phyloP scores from a whole-genome alignment of 2,797 vertebrate species.

The Pseudochirops corinnae region DNA sequence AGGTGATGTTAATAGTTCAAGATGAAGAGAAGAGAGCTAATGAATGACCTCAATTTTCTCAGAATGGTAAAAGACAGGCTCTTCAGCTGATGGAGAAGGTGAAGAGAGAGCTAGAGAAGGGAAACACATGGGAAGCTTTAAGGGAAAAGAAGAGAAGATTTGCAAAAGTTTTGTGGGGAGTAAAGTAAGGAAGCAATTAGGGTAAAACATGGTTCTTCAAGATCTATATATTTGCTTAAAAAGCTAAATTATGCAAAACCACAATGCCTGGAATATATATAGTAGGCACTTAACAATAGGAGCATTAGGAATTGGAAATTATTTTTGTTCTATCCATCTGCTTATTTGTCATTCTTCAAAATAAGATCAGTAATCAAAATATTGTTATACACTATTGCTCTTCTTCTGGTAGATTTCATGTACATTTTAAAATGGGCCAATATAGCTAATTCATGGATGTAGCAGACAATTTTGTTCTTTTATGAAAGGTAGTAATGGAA shows the following conservation, averaged over 20 bases:
- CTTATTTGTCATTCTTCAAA: not conserved
- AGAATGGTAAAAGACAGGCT: not conserved
- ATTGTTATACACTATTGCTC: accelerated
- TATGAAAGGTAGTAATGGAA: accelerated
- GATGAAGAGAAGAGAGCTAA: not conserved
- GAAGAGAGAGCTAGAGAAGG: not conserved
- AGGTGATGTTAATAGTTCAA: not conserved
- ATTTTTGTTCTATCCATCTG: accelerated
- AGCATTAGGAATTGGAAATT: not conserved
- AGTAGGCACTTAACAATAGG: not conserved
- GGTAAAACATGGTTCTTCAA: not conserved
- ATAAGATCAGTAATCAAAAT: not conserved
- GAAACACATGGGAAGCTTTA: not conserved
- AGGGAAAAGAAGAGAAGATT: not conserved
- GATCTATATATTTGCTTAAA: not conserved
- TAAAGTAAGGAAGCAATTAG: not conserved
- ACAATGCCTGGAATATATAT: not conserved
- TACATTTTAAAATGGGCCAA: not conserved
- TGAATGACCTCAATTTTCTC: not conserved
- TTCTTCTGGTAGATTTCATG: not conserved
- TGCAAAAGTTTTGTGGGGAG: not conserved
- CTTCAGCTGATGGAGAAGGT: not conserved
- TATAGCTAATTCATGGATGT: not conserved
- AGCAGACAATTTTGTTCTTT: not conserved
- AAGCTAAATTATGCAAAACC: not conserved